A percentile compares a stretch with the other conserved stretches of the same genome.
These are phyloP conservation scores for Agrotis clavis DNA, from an alignment of 2,888 invertebrate genomes.

Conservation along the genomic window DNA sequence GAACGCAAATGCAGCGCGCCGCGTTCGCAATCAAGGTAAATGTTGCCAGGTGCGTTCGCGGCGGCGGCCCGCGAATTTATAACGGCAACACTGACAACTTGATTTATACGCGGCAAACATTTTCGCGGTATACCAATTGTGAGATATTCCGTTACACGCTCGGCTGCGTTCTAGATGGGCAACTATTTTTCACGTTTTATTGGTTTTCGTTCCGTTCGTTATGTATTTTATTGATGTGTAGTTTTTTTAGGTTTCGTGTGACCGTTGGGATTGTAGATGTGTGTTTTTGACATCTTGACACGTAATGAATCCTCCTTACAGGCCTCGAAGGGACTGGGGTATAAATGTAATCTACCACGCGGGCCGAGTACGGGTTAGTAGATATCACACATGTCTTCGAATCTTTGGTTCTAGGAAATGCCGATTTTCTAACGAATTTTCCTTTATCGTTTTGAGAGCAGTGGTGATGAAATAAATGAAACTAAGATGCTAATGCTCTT, in stretches of 20 bases:
- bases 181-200: conserved; percentile 85
- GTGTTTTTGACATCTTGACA: neutral
- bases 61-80: conserved; percentile 85
- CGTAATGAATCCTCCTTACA: neutral
- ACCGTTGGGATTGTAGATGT: conserved; percentile 22
- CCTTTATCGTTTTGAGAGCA: too few relatives aligned
- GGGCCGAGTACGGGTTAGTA: too few relatives aligned
- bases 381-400: too few relatives aligned
- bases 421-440: too few relatives aligned
- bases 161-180: conserved; percentile 74
- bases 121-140: conserved; percentile 77
- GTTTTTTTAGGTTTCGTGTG: conserved; percentile 41
- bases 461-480: too few relatives aligned
- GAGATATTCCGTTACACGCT: conserved; percentile 82
- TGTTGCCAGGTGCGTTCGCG: conserved; percentile 87
- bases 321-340: too few relatives aligned
- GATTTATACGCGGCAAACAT: conserved; percentile 86
- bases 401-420: too few relatives aligned
- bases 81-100: conserved; percentile 87
- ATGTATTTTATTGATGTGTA: conserved; percentile 70
- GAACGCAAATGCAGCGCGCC: conserved; percentile 78
- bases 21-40: conserved; percentile 86
- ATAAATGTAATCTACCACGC: too few relatives aligned
- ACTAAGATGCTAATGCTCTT: too few relatives aligned
- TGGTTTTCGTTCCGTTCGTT: conserved; percentile 77